Percentiles rank a stretch among this genome's conserved stretches.
Conservation (phyloP, 2,888 invertebrate species). For the Trichacis sp. region DNA sequence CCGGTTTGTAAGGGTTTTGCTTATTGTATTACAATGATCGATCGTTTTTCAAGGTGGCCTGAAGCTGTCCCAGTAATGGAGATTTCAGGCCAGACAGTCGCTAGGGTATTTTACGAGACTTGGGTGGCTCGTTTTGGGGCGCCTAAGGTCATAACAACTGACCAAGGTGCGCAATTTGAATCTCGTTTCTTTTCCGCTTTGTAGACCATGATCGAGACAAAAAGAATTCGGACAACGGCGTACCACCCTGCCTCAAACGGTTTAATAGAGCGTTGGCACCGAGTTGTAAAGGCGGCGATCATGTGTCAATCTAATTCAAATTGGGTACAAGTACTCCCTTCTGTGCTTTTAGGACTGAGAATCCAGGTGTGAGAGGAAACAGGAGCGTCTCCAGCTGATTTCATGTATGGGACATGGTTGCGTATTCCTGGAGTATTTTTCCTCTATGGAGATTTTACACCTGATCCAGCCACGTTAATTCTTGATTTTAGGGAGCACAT, state of each 20-base stretch:
- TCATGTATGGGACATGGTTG: constrained; percentile 41
- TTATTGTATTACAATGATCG: constrained; percentile 31
- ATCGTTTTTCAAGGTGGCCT: too few species aligned
- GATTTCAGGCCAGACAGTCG: constrained; percentile 49
- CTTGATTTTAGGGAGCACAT: too few species aligned
- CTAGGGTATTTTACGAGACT: constrained; percentile 21
- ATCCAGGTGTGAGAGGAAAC: constrained; percentile 30
- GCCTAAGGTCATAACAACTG: constrained; percentile 43
- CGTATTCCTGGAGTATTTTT: constrained; percentile 43
- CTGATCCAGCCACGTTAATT: too few species aligned
- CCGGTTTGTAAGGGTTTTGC: constrained; percentile 46
- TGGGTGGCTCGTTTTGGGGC: constrained; percentile 46
- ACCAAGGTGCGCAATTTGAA: constrained; percentile 63
- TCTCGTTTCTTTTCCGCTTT: constrained; percentile 52
- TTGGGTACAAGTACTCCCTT: constrained; percentile 42
- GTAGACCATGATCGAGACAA: constrained; percentile 24
- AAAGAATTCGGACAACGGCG: too few species aligned
- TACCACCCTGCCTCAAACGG: constrained; percentile 27
- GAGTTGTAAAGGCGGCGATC: constrained; percentile 50
- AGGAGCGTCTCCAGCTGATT: constrained; percentile 34
- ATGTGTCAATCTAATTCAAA: constrained; percentile 19
- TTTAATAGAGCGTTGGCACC: constrained; percentile 51
- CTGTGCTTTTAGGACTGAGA: constrained; percentile 36
- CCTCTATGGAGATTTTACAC: too few species aligned
- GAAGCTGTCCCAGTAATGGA: constrained; percentile 53